Evolutionary conservation across 1,140 invertebrate genomes (phyloP), one percentile per base, ranked within the genome.

Genomic region (Aethina tumida): DNA sequence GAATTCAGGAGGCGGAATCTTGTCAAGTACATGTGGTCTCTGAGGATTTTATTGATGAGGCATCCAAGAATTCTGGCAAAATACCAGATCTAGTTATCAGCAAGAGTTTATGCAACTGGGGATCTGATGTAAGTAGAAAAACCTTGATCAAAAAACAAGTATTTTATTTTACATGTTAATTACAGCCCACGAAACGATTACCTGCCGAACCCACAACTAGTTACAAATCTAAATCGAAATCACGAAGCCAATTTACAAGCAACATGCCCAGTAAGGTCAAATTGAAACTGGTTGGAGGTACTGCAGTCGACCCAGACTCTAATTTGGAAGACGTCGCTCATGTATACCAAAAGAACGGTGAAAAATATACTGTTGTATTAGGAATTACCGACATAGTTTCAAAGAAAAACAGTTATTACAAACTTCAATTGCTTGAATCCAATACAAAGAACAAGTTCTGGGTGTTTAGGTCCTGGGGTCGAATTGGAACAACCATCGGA

Each of bases 341-440:
- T 66, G 83, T 97, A 5, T 83, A 86, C 56, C 65, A 73, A 41
- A n/a, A 82, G 41, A 51, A 64, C 42, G 56, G 53, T 0, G 59
- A 72, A 9, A 81, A 84, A 45, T 95, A 79, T 57, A 86, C 74
- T 20, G 76, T 71, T 30, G 81, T 91, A 1, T 73, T 97, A 4
- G 81, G 84, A 13, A 62, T 82, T 44, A 91, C 91, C 2, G 89
- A 97, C 60, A 75, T 97, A 21, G 77, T 83, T 39, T 71, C 66
- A 6, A 81, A 85, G 31, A 90, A 84, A 52, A 99, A 99, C 63
- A 93, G 88, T 4, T 99, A 73, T 62, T 98, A 99, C 61, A 97
- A 97, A 62, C 44, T 98, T 18, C 95, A 98, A 64, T 60, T 97
- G 20, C 63, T 98, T 8, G 75, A 94, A 59, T 58, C 74, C 9